Conservation (phyloP, 2,797 vertebrate species). For the Australoheros facetus region DNA sequence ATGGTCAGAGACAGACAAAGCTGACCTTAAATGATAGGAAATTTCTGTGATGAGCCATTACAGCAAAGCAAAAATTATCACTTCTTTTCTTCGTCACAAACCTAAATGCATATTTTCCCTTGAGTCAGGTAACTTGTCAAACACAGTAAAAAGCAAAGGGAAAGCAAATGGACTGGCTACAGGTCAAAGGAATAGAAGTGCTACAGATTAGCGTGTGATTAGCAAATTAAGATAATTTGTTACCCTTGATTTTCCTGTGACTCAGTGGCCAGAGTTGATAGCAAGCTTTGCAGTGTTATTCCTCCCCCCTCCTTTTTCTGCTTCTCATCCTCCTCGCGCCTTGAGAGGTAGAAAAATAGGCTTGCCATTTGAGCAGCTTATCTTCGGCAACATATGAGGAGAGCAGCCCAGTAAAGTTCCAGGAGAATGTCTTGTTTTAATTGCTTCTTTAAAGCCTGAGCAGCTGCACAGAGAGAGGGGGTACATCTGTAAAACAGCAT, state of each 20-base stretch:
- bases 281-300: constrained; percentile 16
- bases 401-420: constrained; percentile 57
- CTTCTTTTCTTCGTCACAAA: background rate
- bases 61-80: background rate
- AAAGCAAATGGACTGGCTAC: background rate
- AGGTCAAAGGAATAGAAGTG: background rate
- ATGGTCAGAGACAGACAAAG: background rate
- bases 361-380: constrained; percentile 62
- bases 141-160: background rate
- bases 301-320: background rate
- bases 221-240: constrained; percentile 27
- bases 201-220: constrained; percentile 18
- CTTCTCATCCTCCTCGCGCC: constrained; percentile 25
- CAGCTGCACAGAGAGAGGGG: constrained; percentile 46
- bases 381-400: constrained; percentile 59
- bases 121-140: background rate
- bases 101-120: background rate
- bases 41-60: background rate
- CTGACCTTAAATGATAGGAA: background rate
- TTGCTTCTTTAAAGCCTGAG: constrained; percentile 72
- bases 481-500: constrained; percentile 54
- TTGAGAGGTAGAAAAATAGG: constrained; percentile 62
- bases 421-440: constrained; percentile 74
- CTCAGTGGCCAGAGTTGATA: constrained; percentile 4
- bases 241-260: constrained; percentile 10